phyloP scores from a whole-genome alignment of 1,140 invertebrate species.

The Leptestheria dahalacensis region DNA sequence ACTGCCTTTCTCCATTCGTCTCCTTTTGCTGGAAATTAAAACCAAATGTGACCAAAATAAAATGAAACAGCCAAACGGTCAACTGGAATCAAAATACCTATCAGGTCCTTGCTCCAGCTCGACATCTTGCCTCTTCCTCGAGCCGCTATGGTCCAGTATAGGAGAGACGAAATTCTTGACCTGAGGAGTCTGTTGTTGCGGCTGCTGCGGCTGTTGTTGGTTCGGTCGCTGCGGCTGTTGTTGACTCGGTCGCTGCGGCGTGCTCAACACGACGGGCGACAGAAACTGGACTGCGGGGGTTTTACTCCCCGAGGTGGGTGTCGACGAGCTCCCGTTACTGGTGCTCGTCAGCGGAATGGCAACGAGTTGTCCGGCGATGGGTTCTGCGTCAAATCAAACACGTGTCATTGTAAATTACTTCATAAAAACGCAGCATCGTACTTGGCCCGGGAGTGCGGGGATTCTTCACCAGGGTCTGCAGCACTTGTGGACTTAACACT shows the following conservation, averaged over 20 bases:
- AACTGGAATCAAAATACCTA: conserved; percentile 27
- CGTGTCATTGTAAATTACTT: too few relatives aligned
- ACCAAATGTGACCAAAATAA: neutral
- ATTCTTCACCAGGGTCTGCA: neutral
- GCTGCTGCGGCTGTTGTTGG: conserved; percentile 2
- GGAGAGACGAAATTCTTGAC: conserved; percentile 37
- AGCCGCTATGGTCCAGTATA: conserved; percentile 43
- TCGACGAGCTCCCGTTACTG: conserved; percentile 1
- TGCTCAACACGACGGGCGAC: neutral
- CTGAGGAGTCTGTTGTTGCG: conserved; percentile 1
- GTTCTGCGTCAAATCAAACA: neutral
- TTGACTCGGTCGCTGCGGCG: neutral
- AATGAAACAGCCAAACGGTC: neutral
- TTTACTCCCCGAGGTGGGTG: neutral
- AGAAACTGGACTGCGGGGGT: neutral
- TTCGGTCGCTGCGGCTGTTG: conserved; percentile 2
- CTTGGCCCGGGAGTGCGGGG: neutral
- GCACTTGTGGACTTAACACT: neutral
- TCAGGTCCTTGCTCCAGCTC: conserved; percentile 40
- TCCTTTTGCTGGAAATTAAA: conserved; percentile 46
- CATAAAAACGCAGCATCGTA: too few relatives aligned
- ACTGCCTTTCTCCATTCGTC: conserved; percentile 87
- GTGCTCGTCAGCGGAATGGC: conserved; percentile 1
- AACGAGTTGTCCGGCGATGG: conserved; percentile 1
- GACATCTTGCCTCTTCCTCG: conserved; percentile 41